Evolutionary conservation across 2,113 vertebrate species (phyloP).

Genomic region (Origma solitaria): DNA sequence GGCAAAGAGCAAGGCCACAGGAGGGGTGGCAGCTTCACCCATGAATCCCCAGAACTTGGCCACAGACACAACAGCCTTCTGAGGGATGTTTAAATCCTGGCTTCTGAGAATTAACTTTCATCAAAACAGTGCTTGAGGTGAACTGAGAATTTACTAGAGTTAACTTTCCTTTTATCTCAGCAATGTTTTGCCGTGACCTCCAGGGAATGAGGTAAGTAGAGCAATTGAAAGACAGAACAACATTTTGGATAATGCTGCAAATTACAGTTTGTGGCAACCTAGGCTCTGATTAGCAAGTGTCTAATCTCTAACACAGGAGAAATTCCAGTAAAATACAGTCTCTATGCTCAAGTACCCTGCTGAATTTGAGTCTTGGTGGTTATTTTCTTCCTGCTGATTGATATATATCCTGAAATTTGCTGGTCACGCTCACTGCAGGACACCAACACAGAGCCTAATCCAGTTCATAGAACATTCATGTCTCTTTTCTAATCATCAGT

Average conservation of each 20-base stretch:
- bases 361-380: not conserved
- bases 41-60: fast-evolving
- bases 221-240: not conserved
- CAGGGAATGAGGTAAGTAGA: not conserved
- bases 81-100: not conserved
- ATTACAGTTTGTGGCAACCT: not conserved
- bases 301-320: not conserved
- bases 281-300: not conserved
- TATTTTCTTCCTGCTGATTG: not conserved
- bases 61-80: fast-evolving
- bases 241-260: not conserved
- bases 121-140: not conserved
- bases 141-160: not conserved
- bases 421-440: not conserved
- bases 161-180: not conserved
- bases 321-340: not conserved
- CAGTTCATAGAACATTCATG: not conserved
- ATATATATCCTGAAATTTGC: not conserved
- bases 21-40: not conserved
- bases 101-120: not conserved
- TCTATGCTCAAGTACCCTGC: not conserved
- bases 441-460: not conserved
- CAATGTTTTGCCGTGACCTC: not conserved
- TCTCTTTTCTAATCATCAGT: not conserved
- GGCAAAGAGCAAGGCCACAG: not conserved